Evolutionary conservation across 2,797 vertebrate genomes (phyloP).

Genomic region (Thamnophis elegans): DNA sequence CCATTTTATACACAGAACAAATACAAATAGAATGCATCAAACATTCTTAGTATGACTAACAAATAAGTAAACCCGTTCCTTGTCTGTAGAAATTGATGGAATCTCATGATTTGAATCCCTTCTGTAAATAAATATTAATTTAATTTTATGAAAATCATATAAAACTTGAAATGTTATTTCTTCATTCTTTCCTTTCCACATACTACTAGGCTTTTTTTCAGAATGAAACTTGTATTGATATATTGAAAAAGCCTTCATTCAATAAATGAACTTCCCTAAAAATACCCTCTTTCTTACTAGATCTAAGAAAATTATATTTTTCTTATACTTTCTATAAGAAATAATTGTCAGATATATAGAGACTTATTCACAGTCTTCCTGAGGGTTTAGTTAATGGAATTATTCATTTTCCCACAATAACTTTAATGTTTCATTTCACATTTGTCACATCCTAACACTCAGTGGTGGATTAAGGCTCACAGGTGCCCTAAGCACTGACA

Average conservation of each 20-base stretch:
- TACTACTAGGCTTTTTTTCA: not conserved
- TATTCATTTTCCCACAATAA: not conserved
- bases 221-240: not conserved
- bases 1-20: not conserved
- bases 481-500: too few relatives aligned
- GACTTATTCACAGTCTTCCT: not conserved
- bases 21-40: not conserved
- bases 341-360: accelerated
- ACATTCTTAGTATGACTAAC: not conserved
- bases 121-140: not conserved
- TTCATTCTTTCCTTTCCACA: not conserved
- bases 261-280: not conserved
- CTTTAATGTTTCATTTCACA: not conserved
- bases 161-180: not conserved
- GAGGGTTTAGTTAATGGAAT: not conserved
- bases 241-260: not conserved
- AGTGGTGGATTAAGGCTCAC: too few relatives aligned
- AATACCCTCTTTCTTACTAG: not conserved
- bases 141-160: not conserved
- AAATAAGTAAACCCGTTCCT: not conserved
- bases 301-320: not conserved
- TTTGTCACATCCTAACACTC: not conserved
- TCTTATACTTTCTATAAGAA: not conserved
- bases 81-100: not conserved
- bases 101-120: not conserved